phyloP scores from a whole-genome alignment of 92 coral and sea anemone species.

The Porites cylindrica region DNA sequence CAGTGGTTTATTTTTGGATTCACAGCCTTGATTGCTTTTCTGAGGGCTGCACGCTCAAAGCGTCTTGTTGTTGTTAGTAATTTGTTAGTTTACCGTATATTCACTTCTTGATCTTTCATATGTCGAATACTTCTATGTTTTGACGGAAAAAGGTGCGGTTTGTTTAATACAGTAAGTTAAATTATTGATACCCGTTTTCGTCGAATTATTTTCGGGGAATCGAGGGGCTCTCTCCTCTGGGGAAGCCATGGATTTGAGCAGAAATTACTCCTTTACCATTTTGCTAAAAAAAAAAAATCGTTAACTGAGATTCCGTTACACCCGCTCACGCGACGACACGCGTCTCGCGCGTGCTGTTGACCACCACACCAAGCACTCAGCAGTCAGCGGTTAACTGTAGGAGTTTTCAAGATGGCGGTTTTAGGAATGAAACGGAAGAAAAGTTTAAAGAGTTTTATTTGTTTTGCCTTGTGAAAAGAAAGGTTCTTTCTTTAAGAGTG shows the following conservation, averaged over 20 bases:
- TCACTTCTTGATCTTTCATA: too few species aligned
- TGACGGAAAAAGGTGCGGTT: not conserved
- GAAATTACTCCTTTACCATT: not conserved
- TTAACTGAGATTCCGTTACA: not conserved
- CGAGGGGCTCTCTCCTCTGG: conserved; percentile 14
- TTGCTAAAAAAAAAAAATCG: not conserved
- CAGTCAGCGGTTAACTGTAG: conserved; percentile 23
- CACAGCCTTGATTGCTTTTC: not conserved
- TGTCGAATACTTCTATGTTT: too few species aligned
- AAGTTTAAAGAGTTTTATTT: not conserved
- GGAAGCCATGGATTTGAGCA: not conserved
- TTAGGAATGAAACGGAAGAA: not conserved
- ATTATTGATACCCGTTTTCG: not conserved
- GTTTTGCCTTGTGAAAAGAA: not conserved
- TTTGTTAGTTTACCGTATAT: too few species aligned
- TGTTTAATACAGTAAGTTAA: not conserved
- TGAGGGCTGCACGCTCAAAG: not conserved
- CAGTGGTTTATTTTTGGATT: not conserved
- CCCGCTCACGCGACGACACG: not conserved
- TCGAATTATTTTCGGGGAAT: not conserved
- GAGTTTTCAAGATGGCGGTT: conserved; percentile 74
- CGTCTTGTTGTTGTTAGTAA: not conserved
- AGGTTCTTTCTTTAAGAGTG: not conserved
- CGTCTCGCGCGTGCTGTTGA: not conserved
- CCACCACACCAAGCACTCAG: conserved; percentile 23